Evolutionary conservation across 2,888 invertebrate species (phyloP), one percentile per base, ranked within the genome.

Genomic region (Thereva unica): DNA sequence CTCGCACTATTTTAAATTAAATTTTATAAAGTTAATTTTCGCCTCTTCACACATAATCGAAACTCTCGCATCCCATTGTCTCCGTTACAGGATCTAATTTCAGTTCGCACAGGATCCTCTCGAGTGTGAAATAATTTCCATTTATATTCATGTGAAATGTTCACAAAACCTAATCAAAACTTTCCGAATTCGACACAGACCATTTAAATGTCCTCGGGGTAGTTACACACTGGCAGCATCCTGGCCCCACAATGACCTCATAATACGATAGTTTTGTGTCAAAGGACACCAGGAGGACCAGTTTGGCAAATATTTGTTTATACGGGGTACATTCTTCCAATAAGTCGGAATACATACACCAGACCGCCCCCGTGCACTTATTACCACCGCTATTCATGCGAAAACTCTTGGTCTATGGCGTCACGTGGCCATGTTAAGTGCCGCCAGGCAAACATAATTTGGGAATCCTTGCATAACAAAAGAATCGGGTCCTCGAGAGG

Each of bases 101-200:
- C 23, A 10, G 61, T 64, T 68, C 68, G 59, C 64, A 68, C 65
- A 65, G 53, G 38, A 67, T 8, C 49, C 42, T 45, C 44, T 64
- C 54, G 53, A 57, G 57, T 67, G 67, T 53, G 52, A 67, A 64
- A 65, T 65, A 59, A 68, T 55, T 68, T 68, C 59, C 68, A 59
- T 68, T 66, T 61, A 61, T 68, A 68, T 68, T 66, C 68, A 66
- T 68, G 63, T 61, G 63, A 66, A 68, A 63, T 66, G 50, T 68
- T 66, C 64, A 44, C 54, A 63, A 37, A 47, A 47, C 42, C 63
- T 61, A 45, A 66, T 66, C 65, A 66, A 47, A 66, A 68, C 38
- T 63, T 55, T 50, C 10, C 41, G 38, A 45, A 66, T 68, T 68
- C 68, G 65, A 61, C 61, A 61, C 66, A 66, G 68, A 37, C 66